phyloP scores from a whole-genome alignment of 2,797 vertebrate genomes.

The Sylvilagus floridanus region DNA sequence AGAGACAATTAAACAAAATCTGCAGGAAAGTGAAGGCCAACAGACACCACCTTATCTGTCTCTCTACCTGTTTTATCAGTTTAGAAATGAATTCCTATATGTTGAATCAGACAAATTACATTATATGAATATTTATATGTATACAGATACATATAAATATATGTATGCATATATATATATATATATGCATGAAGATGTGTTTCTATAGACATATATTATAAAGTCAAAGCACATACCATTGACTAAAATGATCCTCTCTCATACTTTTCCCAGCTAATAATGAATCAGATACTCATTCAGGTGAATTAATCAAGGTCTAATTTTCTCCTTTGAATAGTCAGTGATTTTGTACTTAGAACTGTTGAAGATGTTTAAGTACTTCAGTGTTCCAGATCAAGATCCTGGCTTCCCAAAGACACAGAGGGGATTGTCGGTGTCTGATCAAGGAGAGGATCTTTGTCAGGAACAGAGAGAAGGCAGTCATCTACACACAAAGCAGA shows the following conservation, averaged over 20 bases:
- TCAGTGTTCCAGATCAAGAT: not conserved
- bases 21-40: conserved; percentile 53
- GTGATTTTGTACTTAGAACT: not conserved
- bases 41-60: not conserved
- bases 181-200: not conserved
- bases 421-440: not conserved
- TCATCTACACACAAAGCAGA: not conserved
- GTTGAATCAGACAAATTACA: not conserved
- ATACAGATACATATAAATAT: not conserved
- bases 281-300: not conserved
- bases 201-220: not conserved
- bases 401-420: not conserved
- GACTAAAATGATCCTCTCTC: not conserved
- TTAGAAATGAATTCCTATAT: not conserved
- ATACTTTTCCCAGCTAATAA: not conserved
- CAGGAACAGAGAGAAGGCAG: not conserved
- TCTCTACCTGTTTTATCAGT: not conserved
- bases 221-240: not conserved
- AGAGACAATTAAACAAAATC: conserved; percentile 58
- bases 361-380: not conserved
- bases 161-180: too few relatives aligned
- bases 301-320: not conserved
- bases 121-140: not conserved
- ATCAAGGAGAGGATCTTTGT: not conserved
- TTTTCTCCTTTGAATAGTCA: not conserved